Conservation (phyloP, 2,113 vertebrate species). For the Cyrtonyx montezumae region DNA sequence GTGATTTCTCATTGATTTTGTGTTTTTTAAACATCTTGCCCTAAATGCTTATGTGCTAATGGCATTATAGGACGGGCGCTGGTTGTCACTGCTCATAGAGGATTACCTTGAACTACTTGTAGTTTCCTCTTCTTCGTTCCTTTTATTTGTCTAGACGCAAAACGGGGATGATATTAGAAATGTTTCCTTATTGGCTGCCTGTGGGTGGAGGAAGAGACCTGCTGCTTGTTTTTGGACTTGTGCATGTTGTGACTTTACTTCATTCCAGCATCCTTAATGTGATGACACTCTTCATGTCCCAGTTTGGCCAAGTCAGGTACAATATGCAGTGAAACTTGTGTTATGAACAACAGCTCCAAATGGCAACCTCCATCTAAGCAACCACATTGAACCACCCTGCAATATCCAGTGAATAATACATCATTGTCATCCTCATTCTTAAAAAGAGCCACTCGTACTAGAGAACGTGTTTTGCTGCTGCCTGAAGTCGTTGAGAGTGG, state of each 20-base stretch:
- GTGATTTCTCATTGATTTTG: conserved; percentile 1
- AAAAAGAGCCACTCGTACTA: conserved; percentile 44
- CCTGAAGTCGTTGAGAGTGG: conserved; percentile 52
- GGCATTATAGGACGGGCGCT: not conserved
- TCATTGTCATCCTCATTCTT: conserved; percentile 59
- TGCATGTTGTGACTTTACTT: conserved; percentile 72
- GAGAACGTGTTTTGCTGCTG: conserved; percentile 47
- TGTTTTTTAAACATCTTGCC: not conserved
- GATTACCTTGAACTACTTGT: conserved; percentile 51
- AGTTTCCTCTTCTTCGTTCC: conserved; percentile 65
- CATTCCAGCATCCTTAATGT: conserved; percentile 69
- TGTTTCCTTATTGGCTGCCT: conserved; percentile 69
- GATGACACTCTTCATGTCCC: conserved; percentile 63
- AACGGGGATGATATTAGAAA: conserved; percentile 69
- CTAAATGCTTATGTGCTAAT: not conserved
- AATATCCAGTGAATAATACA: conserved; percentile 49
- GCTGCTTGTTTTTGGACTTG: conserved; percentile 70
- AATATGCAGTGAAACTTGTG: conserved; percentile 58
- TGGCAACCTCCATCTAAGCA: conserved; percentile 56
- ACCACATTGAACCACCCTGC: conserved; percentile 52
- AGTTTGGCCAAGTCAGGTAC: conserved; percentile 68
- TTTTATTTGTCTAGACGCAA: conserved; percentile 70
- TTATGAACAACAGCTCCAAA: conserved; percentile 64
- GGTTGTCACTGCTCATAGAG: conserved; percentile 26
- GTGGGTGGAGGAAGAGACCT: conserved; percentile 65